Evolutionary conservation across 2,888 invertebrate species (phyloP).

Genomic region (Eurytoma adleriae): DNA sequence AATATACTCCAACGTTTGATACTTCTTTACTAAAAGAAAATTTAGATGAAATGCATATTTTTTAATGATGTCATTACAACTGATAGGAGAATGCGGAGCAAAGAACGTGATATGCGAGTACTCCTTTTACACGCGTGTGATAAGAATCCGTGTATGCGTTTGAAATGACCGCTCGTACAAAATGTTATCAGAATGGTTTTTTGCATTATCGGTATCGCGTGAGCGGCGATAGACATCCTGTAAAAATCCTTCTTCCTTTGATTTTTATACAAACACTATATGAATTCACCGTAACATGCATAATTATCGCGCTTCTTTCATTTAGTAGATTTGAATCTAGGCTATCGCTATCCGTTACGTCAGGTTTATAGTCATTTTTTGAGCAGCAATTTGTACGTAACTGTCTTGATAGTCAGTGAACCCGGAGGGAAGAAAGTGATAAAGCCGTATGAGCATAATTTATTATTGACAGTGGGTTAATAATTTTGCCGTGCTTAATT

Average conservation of each 20-base stretch:
- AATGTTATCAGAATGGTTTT: constrained; percentile 27
- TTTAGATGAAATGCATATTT: too few species aligned
- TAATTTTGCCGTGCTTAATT: constrained; percentile 40
- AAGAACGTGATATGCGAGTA: constrained; percentile 7
- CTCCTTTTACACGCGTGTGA: constrained; percentile 12
- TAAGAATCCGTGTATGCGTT: constrained; percentile 18
- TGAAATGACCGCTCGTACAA: not conserved
- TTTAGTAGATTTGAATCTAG: not conserved
- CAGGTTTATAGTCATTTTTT: not conserved
- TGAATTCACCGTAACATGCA: not conserved
- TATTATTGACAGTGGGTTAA: constrained; percentile 32
- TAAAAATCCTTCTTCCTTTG: constrained; percentile 24
- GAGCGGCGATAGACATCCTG: constrained; percentile 15
- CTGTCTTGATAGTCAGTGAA: constrained; percentile 25
- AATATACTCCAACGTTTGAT: too few species aligned
- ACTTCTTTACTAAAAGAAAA: too few species aligned
- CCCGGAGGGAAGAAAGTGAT: constrained; percentile 29
- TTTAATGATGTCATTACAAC: not conserved
- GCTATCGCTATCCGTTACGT: not conserved
- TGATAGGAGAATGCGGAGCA: constrained; percentile 18
- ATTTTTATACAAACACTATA: not conserved
- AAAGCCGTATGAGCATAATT: constrained; percentile 25
- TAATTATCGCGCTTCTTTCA: not conserved
- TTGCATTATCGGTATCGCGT: constrained; percentile 4
- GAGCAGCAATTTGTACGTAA: constrained; percentile 12